A percentile compares a stretch with the other conserved stretches of the same genome.
phyloP scores from a whole-genome alignment of 1,140 invertebrate species.

The Nixonia krombeini region DNA sequence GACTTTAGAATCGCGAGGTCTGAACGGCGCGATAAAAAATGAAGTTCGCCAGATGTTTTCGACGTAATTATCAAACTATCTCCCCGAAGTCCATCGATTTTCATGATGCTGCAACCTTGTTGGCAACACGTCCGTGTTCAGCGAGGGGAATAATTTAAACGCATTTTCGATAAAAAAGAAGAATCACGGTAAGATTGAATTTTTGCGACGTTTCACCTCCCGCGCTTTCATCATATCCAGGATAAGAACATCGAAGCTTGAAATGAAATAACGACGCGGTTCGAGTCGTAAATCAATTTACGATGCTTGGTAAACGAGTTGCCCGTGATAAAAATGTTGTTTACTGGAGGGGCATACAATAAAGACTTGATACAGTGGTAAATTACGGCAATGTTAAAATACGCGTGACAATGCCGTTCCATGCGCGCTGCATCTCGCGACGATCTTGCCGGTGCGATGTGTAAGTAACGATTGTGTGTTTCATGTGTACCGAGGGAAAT shows the following conservation, averaged over 20 bases:
- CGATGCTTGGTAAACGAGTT: neutral
- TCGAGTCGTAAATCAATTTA: no score
- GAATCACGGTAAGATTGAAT: conserved; percentile 1
- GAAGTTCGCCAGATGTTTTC: no score
- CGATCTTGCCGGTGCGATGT: conserved; percentile 16
- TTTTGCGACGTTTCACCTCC: neutral
- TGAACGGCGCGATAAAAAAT: no score
- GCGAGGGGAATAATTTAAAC: neutral
- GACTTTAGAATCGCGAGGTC: no score
- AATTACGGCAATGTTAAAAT: conserved; percentile 5
- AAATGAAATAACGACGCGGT: neutral
- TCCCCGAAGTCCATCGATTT: no score
- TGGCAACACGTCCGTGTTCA: no score
- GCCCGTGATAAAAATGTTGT: neutral
- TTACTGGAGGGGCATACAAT: neutral
- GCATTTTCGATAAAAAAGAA: neutral
- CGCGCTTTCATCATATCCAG: neutral
- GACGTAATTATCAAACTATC: no score
- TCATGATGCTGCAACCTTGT: no score
- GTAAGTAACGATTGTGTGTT: conserved; percentile 32
- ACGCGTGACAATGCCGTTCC: conserved; percentile 19
- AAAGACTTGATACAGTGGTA: neutral
- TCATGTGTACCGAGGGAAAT: conserved; percentile 26
- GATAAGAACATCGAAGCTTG: conserved; percentile 4
- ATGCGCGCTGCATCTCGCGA: neutral